Base-by-base conservation (phyloP, 2,113 vertebrate genomes). In the Pelobates fuscus region DNA sequence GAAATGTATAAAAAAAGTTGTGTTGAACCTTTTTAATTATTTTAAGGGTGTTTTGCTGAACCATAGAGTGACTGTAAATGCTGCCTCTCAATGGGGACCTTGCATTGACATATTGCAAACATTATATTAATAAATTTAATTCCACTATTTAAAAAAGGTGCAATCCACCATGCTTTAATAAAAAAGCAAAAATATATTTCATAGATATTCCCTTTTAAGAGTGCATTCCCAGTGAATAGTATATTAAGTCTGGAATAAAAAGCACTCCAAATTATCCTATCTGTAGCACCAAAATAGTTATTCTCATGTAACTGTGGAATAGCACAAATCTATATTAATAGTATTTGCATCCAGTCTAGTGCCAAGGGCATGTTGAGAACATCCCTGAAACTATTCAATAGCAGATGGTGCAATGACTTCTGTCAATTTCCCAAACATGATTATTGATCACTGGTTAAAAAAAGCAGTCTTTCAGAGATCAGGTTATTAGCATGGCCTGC, bases 1-100 rank as follows among this genome's bases (percentile, higher is more conserved):
- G 15, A 71, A 71, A 72, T 63, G 46, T 62, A 70, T 5, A 63
- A 63, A 61, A 71, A 52, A 20, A 14, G 24, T 18, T 41, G 15
- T 12, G 24, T 55, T n/a, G 15, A 20, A 58, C 1, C 11, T 21
- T 55, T 14, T 57, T 32, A n/a, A n/a, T n/a, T n/a, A 2, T 30
- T 55, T 68, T 52, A 8, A 4, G 21, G 14, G 46, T 2, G 30
- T 24, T 32, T 49, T 57, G 29, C 8, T 37, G 14, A 7, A 26
- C 20, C n/a, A 25, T 25, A 8, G 44, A 52, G 65, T 57, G 27
- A 30, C 49, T 17, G 44, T 25, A 68, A 49, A 18, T 54, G 30
- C 21, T 54, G 30, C 21, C 29, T 54, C 21, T 24, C 12, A 41
- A 23, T 17, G 5, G 54, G 14, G 14, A 25, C 8, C 10, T 21